Evolutionary conservation across 2,113 vertebrate species (phyloP), one percentile per base, ranked within the genome.

Genomic region (Elgaria multicarinata): DNA sequence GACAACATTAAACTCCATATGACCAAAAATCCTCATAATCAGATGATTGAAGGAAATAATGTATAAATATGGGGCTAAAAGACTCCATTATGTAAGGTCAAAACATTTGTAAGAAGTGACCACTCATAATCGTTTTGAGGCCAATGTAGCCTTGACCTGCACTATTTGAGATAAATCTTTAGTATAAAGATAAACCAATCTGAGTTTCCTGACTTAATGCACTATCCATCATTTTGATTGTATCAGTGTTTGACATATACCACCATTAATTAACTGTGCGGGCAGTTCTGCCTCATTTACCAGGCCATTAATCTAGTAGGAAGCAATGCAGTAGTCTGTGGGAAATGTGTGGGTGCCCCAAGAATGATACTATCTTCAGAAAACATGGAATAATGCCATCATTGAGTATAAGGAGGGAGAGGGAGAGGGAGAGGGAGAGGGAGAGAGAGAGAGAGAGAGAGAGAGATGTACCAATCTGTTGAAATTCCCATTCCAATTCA

Each of bases 181-280:
- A 50, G 31, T 83, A 81, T 46, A 36, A 87, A 33, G 85, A 83
- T 81, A 95, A 94, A 93, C 46, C 13, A 42, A 33, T 86, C 31
- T 76, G 44, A 84, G 85, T 16, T 89, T 6, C 33, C 42, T 78
- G 58, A 18, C 39, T 93, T 94, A 93, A 78, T 91, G 67, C 89
- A 77, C 76, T n/a, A 90, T 66, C 28, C 4, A 83, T 83, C 74
- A 87, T 92, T 94, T 93, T 93, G 82, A 87, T 94, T 94, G 92
- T 92, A 87, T 94, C 66, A 26, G 42, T 88, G 86, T 88, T 94
- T 91, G 77, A 90, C 85, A 83, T 79, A 88, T 64, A 74, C 62
- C 0, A 0, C 80, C 71, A 83, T 91, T 95, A 91, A 93, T 72
- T 62, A 93, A 86, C 72, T 39, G 20, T 4, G 69, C 7, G 53